Base-by-base conservation (phyloP, 2,888 invertebrate species). In the Anarsia innoxiella region DNA sequence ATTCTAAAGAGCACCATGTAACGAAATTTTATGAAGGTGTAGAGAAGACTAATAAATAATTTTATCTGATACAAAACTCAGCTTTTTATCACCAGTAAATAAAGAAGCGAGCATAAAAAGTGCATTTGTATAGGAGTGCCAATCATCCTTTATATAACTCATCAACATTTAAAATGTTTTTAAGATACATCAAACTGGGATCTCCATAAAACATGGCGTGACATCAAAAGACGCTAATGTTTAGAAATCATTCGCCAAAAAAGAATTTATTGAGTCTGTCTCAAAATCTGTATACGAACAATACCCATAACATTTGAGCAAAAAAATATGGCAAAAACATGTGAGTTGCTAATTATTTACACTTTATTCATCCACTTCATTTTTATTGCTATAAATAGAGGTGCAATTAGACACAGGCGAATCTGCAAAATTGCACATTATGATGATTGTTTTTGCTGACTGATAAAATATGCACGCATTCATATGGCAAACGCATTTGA, bases 291-390 rank as follows among this genome's bases (percentile, higher is more conserved):
- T 52, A 64, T 56, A 57, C 54, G n/a, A n/a, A n/a, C n/a, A n/a
- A n/a, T n/a, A n/a, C n/a, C n/a, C n/a, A n/a, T n/a, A n/a, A n/a
- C n/a, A n/a, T n/a, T n/a, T n/a, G n/a, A n/a, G n/a, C n/a, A n/a
- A n/a, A n/a, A 40, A 15, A 42, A 36, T 42, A 47, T 40, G 13
- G 39, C 45, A 48, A 52, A 51, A 55, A 55, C 48, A 46, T 53
- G 52, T 57, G 54, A 69, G 66, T 65, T 59, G 53, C 58, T 66
- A 66, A 72, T 69, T 67, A n/a, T n/a, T n/a, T n/a, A 67, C 59
- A 59, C 50, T 53, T 58, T 51, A 56, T 57, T 53, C 52, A 46
- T 49, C 49, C 56, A 64, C 59, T 57, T 48, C 41, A 54, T 56
- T 66, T 65, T n/a, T 62, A 66, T 61, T 46, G 44, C 41, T 47